phyloP scores from a whole-genome alignment of 2,113 vertebrate species.

The Gnathonemus longibarbis region DNA sequence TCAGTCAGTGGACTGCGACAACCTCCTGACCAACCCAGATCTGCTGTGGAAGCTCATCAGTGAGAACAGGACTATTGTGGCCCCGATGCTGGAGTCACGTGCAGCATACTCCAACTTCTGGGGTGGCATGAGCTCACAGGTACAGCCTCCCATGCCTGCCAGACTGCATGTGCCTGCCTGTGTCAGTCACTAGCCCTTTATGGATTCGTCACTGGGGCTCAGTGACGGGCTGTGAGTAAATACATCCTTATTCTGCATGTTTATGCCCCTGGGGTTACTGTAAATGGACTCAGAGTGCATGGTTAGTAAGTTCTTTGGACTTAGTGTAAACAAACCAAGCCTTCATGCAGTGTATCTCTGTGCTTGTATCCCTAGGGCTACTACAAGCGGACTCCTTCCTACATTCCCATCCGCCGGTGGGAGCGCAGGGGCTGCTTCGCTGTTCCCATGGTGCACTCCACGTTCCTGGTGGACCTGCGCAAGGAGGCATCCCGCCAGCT shows the following conservation, averaged over 20 bases:
- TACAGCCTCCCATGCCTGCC: constrained; percentile 29
- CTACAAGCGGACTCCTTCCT: constrained; percentile 80
- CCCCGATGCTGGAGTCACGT: constrained; percentile 84
- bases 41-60: constrained; percentile 71
- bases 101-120: constrained; percentile 93
- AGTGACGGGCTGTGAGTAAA: background rate
- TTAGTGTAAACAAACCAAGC: background rate
- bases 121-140: constrained; percentile 89
- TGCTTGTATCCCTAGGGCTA: constrained; percentile 66
- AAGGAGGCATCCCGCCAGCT: constrained; percentile 68
- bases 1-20: constrained; percentile 78
- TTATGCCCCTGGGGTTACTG: background rate
- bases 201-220: background rate
- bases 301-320: background rate
- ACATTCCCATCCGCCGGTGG: constrained; percentile 78
- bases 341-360: background rate
- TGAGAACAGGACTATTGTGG: constrained; percentile 82
- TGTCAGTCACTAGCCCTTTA: background rate
- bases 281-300: background rate
- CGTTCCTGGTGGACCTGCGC: constrained; percentile 79
- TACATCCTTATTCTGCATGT: background rate
- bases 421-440: constrained; percentile 77
- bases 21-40: constrained; percentile 73
- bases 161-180: background rate
- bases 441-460: constrained; percentile 93